phyloP scores from a whole-genome alignment of 2,113 vertebrate species.

The Istiophorus platypterus region DNA sequence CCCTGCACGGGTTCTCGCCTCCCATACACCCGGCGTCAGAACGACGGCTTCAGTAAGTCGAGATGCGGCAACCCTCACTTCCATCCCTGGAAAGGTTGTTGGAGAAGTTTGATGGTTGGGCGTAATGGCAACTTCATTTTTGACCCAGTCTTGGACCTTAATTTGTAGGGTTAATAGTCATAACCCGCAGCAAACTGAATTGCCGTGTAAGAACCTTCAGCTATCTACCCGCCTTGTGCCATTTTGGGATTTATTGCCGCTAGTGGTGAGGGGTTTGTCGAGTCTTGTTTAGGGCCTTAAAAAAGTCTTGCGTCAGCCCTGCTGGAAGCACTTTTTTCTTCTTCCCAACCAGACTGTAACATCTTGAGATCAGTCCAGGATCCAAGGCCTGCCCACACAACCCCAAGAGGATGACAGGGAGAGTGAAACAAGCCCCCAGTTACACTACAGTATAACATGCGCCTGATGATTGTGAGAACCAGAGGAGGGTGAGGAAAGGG shows the following conservation, averaged over 20 bases:
- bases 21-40: no score
- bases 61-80: no score
- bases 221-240: not conserved
- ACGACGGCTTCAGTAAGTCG: no score
- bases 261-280: not conserved
- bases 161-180: not conserved
- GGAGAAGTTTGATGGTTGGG: no score
- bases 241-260: not conserved
- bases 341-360: constrained; percentile 37
- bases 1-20: no score
- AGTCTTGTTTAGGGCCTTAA: not conserved
- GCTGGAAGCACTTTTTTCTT: constrained; percentile 45
- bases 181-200: not conserved
- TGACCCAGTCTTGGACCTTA: not conserved
- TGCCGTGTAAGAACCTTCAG: not conserved
- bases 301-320: constrained; percentile 10
- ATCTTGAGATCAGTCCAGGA: constrained; percentile 60
- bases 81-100: no score
- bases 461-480: constrained; percentile 75
- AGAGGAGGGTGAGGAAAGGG: constrained; percentile 46
- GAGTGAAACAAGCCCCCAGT: constrained; percentile 56
- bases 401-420: constrained; percentile 67
- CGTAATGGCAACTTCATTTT: not conserved
- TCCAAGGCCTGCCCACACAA: constrained; percentile 57
- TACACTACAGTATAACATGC: constrained; percentile 52